These are phyloP conservation scores for Gorsachius goisagi DNA, from an alignment of 2,113 vertebrate genomes.

Conservation along the genomic window DNA sequence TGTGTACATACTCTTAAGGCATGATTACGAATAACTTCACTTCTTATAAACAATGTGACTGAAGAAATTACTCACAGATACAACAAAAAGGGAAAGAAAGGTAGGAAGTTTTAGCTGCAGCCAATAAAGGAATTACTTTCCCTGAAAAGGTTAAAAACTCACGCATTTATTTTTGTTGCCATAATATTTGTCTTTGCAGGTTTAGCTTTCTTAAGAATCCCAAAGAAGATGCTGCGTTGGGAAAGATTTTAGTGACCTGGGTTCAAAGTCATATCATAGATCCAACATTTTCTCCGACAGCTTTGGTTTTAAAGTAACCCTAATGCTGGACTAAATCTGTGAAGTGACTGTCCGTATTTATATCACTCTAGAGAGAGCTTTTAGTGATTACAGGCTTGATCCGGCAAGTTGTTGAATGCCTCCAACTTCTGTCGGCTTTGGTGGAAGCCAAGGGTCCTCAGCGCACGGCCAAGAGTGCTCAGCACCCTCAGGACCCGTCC, in stretches of 20 bases:
- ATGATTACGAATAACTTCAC: constrained; percentile 91
- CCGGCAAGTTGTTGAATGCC: not conserved
- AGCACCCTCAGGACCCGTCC: not conserved
- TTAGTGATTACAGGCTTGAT: constrained; percentile 41
- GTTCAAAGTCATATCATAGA: constrained; percentile 69
- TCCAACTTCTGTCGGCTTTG: not conserved
- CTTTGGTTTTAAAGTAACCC: constrained; percentile 61
- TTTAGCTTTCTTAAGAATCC: constrained; percentile 77
- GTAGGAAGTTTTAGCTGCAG: constrained; percentile 81
- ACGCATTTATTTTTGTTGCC: constrained; percentile 80
- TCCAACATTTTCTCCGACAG: constrained; percentile 56
- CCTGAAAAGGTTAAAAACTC: constrained; percentile 85
- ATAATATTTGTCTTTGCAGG: constrained; percentile 86
- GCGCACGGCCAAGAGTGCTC: not conserved
- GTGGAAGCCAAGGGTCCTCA: not conserved
- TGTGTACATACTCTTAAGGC: constrained; percentile 93
- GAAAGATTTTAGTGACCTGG: constrained; percentile 70
- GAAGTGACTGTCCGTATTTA: constrained; percentile 66
- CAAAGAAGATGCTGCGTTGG: constrained; percentile 64
- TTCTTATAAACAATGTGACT: constrained; percentile 91
- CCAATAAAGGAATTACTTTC: constrained; percentile 81
- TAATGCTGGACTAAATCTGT: constrained; percentile 57
- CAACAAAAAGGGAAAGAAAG: constrained; percentile 86
- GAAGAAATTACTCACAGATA: constrained; percentile 90
- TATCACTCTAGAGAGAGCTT: constrained; percentile 57